Evolutionary conservation across 2,113 vertebrate species (phyloP), one percentile per base, ranked within the genome.

Genomic region (Carassius auratus): DNA sequence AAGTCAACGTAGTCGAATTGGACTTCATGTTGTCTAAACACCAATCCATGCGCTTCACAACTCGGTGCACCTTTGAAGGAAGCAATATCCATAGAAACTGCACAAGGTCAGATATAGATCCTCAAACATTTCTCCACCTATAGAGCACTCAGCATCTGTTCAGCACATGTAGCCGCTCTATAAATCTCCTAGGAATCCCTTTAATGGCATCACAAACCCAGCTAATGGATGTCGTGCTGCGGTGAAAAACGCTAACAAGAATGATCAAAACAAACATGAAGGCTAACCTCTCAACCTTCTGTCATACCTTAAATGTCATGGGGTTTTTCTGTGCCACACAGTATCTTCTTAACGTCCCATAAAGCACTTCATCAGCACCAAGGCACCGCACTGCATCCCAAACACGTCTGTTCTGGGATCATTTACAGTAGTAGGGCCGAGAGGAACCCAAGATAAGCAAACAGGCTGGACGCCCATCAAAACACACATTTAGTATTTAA

Each of bases 71-170:
- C 73, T 50, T 76, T 50, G 15, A 45, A 50, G 66, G 4, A 85
- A 59, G 36, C 69, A 23, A 79, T 66, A 84, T 84, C 57, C 59
- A 75, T 21, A 19, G 77, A 84, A 42, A 38, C 13, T 9, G 15
- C 80, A 90, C 80, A 85, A 74, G 77, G 83, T 50, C 15, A 1
- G 48, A 33, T 59, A 7, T 30, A 36, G 76, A 57, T 59, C 33
- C 30, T 19, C 14, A 36, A 19, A 81, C 66, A 84, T 50, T 21
- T 86, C 84, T 86, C 57, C 75, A 68, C 57, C 85, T 88, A 85
- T 68, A 87, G 85, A 83, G 86, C 66, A 30, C 83, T 84, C 81
- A 87, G 91, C 94, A 94, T 94, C 92, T 94, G 92, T 87, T 23
- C 59, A 61, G 52, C 93, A 92, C 57, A 75, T 91, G 91, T 75